Conservation (phyloP, 2,797 vertebrate species). For the Acridotheres tristis region DNA sequence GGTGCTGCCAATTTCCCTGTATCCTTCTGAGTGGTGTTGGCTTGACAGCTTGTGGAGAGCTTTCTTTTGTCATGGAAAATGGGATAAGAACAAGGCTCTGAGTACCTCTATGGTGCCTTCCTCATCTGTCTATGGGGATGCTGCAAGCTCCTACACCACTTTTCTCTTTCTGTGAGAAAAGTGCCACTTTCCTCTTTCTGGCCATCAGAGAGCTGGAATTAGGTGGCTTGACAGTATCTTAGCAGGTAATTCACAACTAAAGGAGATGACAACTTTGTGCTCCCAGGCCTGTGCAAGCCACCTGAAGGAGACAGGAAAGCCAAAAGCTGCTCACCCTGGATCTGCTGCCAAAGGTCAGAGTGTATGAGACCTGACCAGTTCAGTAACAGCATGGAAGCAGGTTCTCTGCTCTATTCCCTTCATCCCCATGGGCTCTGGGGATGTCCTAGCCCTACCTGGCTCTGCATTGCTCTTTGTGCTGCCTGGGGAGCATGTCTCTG, state of each 20-base stretch:
- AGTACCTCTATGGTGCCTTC: not conserved
- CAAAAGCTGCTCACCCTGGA: not conserved
- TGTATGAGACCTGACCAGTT: not conserved
- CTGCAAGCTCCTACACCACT: not conserved
- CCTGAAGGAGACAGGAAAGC: not conserved
- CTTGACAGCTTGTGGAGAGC: not conserved
- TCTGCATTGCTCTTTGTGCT: not conserved
- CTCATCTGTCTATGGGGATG: not conserved
- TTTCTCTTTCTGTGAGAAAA: not conserved
- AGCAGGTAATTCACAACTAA: not conserved
- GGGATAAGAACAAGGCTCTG: not conserved
- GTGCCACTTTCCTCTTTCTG: not conserved
- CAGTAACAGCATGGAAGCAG: not conserved
- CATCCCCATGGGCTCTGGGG: not conserved
- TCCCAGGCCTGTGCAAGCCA: not conserved
- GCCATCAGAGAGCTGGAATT: not conserved
- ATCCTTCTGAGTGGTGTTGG: not conserved
- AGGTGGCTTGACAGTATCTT: not conserved
- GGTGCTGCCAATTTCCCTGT: accelerated
- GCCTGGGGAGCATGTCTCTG: not conserved
- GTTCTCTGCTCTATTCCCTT: not conserved
- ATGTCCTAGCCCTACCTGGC: not conserved
- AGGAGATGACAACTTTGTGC: not conserved
- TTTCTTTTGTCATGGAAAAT: not conserved
- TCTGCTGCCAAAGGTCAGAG: not conserved